These are phyloP conservation scores for Kuschelorhynchus macadamiae DNA, from an alignment of 2,888 invertebrate genomes.

Conservation along the genomic window DNA sequence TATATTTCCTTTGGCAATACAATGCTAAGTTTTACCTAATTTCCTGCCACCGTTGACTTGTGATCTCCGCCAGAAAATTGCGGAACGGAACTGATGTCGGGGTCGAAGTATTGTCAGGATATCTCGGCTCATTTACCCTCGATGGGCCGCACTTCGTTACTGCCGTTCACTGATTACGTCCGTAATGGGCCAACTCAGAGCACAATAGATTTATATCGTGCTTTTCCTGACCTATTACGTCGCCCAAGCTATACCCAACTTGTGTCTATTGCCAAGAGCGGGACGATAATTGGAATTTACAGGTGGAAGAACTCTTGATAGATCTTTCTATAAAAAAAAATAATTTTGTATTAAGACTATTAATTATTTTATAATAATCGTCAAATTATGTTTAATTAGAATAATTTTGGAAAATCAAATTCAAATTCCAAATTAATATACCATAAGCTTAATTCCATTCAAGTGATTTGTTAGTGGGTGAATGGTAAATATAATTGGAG, in stretches of 20 bases:
- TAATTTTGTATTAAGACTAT: no score
- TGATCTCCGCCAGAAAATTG: not conserved
- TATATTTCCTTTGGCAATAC: no score
- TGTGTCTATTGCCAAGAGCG: conserved; percentile 2
- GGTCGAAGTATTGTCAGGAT: conserved; percentile 32
- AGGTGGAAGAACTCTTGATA: not conserved
- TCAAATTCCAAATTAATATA: no score
- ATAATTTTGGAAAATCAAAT: no score
- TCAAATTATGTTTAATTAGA: no score
- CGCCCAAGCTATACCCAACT: not conserved
- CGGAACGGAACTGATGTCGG: conserved; percentile 17
- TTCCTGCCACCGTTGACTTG: no score
- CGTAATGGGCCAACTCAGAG: conserved; percentile 31
- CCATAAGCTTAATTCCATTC: no score
- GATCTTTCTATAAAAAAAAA: no score
- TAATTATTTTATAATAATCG: no score
- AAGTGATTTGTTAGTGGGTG: no score
- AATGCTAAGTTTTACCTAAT: no score
- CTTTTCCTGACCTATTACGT: conserved; percentile 17
- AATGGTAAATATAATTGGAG: no score
- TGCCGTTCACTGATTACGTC: conserved; percentile 18
- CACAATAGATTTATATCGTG: conserved; percentile 31
- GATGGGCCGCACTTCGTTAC: conserved; percentile 32
- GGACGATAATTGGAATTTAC: not conserved
- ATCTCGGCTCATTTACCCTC: conserved; percentile 30